Base-by-base conservation (phyloP, 1,140 invertebrate genomes). In the Telenomus remus region DNA sequence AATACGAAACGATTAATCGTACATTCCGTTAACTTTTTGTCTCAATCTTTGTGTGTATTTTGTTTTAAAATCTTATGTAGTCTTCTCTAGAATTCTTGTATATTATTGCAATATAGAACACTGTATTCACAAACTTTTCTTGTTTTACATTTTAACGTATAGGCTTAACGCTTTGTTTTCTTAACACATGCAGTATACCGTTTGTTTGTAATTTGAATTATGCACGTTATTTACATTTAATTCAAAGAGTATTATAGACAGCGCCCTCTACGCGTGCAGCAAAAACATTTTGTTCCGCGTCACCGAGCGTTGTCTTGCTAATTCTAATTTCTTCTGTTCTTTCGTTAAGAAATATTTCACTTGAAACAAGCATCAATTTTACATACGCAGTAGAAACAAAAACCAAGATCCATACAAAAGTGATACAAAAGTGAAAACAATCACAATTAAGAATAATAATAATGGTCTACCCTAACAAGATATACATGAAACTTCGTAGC, bases 241-340 rank as follows among this genome's bases (percentile, higher is more conserved):
- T 27, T 27, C 19, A 73, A 68, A 66, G 73, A 76, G 73, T 76
- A 76, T 76, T 76, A 63, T 63, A 66, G 63, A 76, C 60, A 70
- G 55, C 65, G 65, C 60, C 34, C 11, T 59, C 66, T 76, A 27
- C 19, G 19, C 19, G 19, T 27, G 19, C 19, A 69, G 72, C 59
- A 37, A 33, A 68, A n/a, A 59, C 43, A 64, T 64, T 72, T 66
- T 55, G 61, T 73, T 46, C 60, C 5, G 13, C 54, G 37, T 11
- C 43, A 33, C 35, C 51, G 46, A 74, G 70, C 11, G 4, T 48
- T 48, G 49, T 10, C 19, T 47, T 33, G 39, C 11, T 27, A 3
- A 27, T 3, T 27, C 19, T 27, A 27, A 27, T 27, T 3, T 27
- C 19, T 27, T 27, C 19, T 6, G 6, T 27, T 27, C 19, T 27